These are phyloP conservation scores for Galendromus occidentalis DNA, from an alignment of 1,140 invertebrate species.

Conservation along the genomic window DNA sequence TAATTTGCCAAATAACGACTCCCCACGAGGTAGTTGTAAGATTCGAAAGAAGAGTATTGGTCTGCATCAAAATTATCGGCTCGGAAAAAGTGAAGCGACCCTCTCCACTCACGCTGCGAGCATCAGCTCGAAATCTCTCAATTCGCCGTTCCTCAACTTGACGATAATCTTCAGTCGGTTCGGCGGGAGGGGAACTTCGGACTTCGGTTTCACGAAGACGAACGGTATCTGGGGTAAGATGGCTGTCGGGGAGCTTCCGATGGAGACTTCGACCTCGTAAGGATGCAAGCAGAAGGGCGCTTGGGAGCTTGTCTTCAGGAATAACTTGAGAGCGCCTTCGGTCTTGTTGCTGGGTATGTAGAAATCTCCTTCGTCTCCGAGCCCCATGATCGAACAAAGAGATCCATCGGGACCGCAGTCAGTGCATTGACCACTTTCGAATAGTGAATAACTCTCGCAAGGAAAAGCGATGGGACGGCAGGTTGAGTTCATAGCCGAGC, in stretches of 20 bases:
- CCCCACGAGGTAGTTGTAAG: no score
- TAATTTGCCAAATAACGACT: no score
- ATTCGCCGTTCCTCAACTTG: not conserved
- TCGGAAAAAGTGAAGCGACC: not conserved
- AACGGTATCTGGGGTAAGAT: not conserved
- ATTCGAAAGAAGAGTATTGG: no score
- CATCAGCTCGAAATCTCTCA: not conserved
- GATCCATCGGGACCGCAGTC: conserved; percentile 19
- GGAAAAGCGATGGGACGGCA: conserved; percentile 17
- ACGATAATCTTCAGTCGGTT: not conserved
- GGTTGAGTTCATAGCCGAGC: conserved; percentile 10
- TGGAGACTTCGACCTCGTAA: conserved; percentile 10
- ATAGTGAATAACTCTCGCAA: conserved; percentile 20
- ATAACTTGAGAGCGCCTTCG: not conserved
- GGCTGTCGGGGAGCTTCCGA: no score
- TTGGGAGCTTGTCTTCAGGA: not conserved
- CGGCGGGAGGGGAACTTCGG: not conserved
- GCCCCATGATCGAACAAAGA: conserved; percentile 19
- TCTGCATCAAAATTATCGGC: no score
- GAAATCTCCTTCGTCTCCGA: conserved; percentile 14
- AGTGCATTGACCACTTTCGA: conserved; percentile 20
- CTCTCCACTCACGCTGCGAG: not conserved
- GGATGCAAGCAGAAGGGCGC: not conserved
- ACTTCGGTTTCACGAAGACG: not conserved
- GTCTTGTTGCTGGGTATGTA: conserved; percentile 7